Percentiles rank a stretch among this genome's conserved stretches.
phyloP scores from a whole-genome alignment of 2,113 vertebrate species.

The Lates calcarifer region DNA sequence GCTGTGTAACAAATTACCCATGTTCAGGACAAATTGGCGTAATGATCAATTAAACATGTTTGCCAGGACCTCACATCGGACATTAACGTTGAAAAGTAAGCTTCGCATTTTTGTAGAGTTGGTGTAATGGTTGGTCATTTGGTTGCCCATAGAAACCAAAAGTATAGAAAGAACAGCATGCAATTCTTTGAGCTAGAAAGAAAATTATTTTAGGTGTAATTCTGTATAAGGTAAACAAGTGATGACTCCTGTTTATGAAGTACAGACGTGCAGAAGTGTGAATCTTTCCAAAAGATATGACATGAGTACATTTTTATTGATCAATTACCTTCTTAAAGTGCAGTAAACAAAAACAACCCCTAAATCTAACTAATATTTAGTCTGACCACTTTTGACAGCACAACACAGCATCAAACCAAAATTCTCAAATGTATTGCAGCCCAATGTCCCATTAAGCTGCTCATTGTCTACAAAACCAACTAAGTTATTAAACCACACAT shows the following conservation, averaged over 20 bases:
- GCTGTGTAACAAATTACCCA: neutral
- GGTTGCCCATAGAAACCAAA: neutral
- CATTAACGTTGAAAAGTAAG: neutral
- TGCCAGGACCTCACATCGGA: neutral
- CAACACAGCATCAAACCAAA: too few species aligned
- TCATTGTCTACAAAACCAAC: too few species aligned
- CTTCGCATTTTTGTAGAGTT: conserved; percentile 1
- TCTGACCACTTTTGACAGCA: too few species aligned
- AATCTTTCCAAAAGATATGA: too few species aligned
- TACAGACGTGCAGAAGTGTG: too few species aligned
- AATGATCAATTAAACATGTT: neutral
- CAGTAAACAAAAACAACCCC: too few species aligned
- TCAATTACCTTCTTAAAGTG: too few species aligned
- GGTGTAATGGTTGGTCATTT: neutral
- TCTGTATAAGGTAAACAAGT: neutral
- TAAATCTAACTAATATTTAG: too few species aligned
- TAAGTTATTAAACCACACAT: too few species aligned
- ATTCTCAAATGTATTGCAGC: too few species aligned
- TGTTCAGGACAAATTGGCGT: neutral
- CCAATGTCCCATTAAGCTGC: too few species aligned
- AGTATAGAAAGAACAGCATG: conserved; percentile 5
- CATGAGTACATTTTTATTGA: too few species aligned
- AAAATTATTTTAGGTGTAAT: neutral
- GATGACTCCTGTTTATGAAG: neutral
- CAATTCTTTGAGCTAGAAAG: neutral